Conservation (phyloP, 2,888 invertebrate species). For the Ditylenchus weischeri region DNA sequence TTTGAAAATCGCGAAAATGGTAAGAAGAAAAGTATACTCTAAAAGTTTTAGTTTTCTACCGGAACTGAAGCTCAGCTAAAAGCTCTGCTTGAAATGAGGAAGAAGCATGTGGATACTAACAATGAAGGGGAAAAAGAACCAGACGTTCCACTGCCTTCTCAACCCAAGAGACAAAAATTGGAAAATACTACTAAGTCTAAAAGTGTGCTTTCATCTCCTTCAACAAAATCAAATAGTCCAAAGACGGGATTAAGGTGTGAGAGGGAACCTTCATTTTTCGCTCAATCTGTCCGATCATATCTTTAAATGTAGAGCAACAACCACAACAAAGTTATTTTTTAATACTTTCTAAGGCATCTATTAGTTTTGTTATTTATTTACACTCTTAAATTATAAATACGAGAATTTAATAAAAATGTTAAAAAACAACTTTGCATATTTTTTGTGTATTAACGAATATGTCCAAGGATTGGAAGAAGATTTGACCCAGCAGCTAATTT, state of each 20-base stretch:
- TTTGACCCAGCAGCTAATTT: too few relatives aligned
- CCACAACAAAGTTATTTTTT: not conserved
- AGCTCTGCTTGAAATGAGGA: conserved; percentile 49
- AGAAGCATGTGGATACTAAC: conserved; percentile 45
- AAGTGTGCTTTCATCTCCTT: not conserved
- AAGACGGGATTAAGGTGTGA: not conserved
- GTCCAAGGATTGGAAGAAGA: too few relatives aligned
- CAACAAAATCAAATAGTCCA: not conserved
- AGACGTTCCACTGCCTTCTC: conserved; percentile 22
- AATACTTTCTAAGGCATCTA: not conserved
- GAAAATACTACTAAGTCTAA: too few relatives aligned
- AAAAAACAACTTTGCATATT: too few relatives aligned
- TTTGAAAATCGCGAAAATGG: not conserved
- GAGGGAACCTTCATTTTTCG: conserved; percentile 3
- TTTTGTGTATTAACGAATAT: too few relatives aligned
- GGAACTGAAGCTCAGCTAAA: conserved; percentile 48
- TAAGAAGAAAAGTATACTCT: not conserved
- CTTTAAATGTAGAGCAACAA: too few relatives aligned
- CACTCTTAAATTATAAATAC: not conserved
- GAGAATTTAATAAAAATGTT: not conserved
- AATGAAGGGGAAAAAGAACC: conserved; percentile 46
- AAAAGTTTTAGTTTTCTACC: conserved; percentile 47
- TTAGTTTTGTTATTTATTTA: conserved; percentile 1
- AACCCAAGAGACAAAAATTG: conserved; percentile 1
- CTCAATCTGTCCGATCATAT: conserved; percentile 12